Evolutionary conservation across 2,888 invertebrate genomes (phyloP).

Genomic region (Marronus borbonicus): DNA sequence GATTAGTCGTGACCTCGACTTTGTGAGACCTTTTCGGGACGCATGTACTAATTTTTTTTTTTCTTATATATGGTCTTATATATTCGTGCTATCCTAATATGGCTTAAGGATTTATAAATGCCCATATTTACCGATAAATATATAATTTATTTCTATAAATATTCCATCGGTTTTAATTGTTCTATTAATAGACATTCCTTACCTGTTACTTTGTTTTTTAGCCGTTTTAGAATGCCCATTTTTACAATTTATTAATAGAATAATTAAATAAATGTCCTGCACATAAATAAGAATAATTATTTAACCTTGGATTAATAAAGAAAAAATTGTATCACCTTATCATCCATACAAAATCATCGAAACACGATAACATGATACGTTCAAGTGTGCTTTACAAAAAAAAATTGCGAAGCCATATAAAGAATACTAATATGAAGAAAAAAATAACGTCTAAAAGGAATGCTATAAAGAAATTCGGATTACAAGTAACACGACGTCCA

Average conservation of each 20-base stretch:
- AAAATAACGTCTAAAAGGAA: no score
- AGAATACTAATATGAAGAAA: no score
- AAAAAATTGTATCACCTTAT: no score
- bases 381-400: no score
- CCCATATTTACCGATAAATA: neutral
- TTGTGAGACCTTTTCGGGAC: constrained; percentile 24
- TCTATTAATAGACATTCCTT: neutral
- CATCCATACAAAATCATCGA: no score
- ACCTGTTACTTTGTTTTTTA: neutral
- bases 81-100: neutral
- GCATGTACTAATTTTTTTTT: neutral
- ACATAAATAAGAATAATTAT: no score
- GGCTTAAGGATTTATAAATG: neutral
- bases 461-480: no score
- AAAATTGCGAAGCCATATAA: no score
- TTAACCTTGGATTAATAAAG: no score
- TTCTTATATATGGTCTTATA: neutral
- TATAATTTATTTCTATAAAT: constrained; percentile 1
- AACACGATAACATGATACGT: no score
- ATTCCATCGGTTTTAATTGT: neutral
- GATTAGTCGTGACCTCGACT: constrained; percentile 32
- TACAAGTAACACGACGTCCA: no score
- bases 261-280: no score
- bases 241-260: neutral
- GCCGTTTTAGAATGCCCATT: neutral